Evolutionary conservation across 2,797 vertebrate species (phyloP).

Genomic region (Enoplosus armatus): DNA sequence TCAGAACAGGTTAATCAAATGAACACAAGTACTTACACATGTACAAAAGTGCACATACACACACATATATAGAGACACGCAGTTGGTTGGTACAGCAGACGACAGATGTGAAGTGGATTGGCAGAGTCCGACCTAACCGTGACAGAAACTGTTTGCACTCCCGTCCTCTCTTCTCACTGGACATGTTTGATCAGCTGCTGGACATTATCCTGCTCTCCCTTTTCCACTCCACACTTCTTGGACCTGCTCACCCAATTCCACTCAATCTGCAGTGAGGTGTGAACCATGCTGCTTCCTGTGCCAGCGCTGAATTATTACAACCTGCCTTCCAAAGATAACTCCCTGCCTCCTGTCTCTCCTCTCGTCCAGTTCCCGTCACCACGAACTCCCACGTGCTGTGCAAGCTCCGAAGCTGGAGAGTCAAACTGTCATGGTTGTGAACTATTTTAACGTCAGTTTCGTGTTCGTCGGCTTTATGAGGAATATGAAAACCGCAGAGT

Average conservation of each 20-base stretch:
- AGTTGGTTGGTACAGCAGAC: not conserved
- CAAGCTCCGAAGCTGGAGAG: constrained; percentile 21
- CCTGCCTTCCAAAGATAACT: constrained; percentile 69
- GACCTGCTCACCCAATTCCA: constrained; percentile 43
- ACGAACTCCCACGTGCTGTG: constrained; percentile 26
- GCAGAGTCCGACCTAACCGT: constrained; percentile 4
- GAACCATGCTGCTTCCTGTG: constrained; percentile 37
- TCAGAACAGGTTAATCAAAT: constrained; percentile 13
- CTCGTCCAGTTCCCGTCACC: constrained; percentile 29
- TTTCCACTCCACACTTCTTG: constrained; percentile 48
- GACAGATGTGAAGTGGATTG: constrained; percentile 31
- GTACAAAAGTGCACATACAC: not conserved
- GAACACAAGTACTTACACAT: not conserved
- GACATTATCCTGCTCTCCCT: constrained; percentile 49
- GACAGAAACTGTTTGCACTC: constrained; percentile 36
- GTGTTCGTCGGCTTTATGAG: constrained; percentile 30
- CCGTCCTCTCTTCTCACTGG: constrained; percentile 23
- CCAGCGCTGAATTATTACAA: constrained; percentile 43
- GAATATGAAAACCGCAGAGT: constrained; percentile 43
- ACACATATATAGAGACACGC: not conserved
- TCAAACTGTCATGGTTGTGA: constrained; percentile 41
- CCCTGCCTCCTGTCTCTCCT: constrained; percentile 1
- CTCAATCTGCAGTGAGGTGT: constrained; percentile 56
- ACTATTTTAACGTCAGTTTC: constrained; percentile 30
- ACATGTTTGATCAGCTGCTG: constrained; percentile 70